These are phyloP conservation scores for Pogona vitticeps DNA, from an alignment of 2,113 vertebrate genomes.

Conservation along the genomic window DNA sequence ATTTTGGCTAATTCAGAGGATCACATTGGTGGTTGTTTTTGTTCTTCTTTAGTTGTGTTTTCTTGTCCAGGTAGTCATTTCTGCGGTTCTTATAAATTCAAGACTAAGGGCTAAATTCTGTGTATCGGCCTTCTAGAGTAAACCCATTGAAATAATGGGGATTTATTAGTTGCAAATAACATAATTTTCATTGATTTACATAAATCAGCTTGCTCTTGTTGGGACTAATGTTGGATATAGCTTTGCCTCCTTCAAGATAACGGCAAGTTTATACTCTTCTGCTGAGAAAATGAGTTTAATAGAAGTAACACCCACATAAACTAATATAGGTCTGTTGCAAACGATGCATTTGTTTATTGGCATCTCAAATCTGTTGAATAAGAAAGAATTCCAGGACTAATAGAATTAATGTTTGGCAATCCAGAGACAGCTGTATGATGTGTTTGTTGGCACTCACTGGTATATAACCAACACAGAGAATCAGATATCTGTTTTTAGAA, in stretches of 20 bases:
- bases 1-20: background rate
- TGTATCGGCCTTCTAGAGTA: too few relatives aligned
- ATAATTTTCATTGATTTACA: too few relatives aligned
- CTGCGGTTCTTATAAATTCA: background rate
- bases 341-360: background rate
- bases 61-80: background rate
- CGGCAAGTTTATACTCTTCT: background rate
- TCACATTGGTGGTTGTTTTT: background rate
- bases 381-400: background rate
- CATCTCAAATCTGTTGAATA: background rate
- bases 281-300: background rate
- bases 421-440: background rate
- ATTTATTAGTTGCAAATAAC: too few relatives aligned
- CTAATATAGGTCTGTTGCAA: background rate
- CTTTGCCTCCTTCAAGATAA: background rate
- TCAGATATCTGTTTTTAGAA: background rate
- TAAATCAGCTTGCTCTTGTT: too few relatives aligned
- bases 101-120: background rate
- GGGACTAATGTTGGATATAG: too few relatives aligned
- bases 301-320: background rate
- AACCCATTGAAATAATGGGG: too few relatives aligned
- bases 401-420: background rate
- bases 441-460: background rate
- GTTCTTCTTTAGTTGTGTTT: background rate
- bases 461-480: background rate